These are phyloP conservation scores for Nasonia longicornis DNA, from an alignment of 1,140 invertebrate species.

Conservation along the genomic window DNA sequence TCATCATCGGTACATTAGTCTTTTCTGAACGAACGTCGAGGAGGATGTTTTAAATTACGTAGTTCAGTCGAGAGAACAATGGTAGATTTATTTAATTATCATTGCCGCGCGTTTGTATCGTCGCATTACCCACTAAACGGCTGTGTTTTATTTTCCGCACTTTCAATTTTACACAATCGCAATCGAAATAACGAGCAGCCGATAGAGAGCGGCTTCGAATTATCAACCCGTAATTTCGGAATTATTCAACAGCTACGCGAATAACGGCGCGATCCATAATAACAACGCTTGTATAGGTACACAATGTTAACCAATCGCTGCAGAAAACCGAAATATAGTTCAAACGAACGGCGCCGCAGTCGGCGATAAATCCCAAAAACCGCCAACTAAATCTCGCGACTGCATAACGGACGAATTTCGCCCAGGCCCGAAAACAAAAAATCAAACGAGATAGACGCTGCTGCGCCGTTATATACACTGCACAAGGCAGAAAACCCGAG, in stretches of 20 bases:
- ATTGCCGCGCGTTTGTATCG: neutral
- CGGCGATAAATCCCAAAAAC: no score
- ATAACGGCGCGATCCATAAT: no score
- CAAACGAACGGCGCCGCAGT: neutral
- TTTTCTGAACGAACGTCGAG: neutral
- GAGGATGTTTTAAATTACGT: neutral
- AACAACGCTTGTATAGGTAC: no score
- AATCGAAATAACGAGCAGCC: no score
- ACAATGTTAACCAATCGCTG: no score
- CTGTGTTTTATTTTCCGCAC: no score
- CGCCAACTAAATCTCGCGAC: no score
- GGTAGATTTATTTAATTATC: neutral
- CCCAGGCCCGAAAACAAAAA: neutral
- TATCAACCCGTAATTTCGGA: no score
- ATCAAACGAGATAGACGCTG: neutral
- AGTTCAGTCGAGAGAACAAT: neutral
- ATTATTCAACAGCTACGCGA: no score
- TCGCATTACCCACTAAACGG: no score
- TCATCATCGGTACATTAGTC: neutral
- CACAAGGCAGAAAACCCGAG: neutral
- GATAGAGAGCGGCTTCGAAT: no score
- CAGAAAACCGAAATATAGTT: neutral
- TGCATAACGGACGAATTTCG: neutral
- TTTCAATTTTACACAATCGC: no score
- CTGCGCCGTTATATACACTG: neutral